Evolutionary conservation across 2,888 invertebrate genomes (phyloP).

Genomic region (Eurytoma adleriae): DNA sequence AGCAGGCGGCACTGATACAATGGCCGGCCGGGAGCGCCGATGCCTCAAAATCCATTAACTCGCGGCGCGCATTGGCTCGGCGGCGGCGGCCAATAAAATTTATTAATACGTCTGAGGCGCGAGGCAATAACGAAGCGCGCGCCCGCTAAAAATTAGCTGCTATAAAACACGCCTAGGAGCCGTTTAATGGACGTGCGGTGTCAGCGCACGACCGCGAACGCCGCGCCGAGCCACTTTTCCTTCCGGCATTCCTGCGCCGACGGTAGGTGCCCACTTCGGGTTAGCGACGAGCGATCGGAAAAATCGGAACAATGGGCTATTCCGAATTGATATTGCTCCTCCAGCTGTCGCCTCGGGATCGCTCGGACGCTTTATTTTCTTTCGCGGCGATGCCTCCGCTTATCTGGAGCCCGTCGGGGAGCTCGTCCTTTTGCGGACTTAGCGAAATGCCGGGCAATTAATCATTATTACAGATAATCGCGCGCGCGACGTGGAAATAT

Average conservation of each 20-base stretch:
- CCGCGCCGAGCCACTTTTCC: conserved; percentile 60
- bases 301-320: conserved; percentile 38
- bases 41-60: conserved; percentile 73
- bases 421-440: too few species aligned
- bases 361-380: not conserved
- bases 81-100: conserved; percentile 69
- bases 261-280: conserved; percentile 29
- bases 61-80: conserved; percentile 53
- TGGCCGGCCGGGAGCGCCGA: conserved; percentile 50
- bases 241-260: conserved; percentile 65
- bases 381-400: too few species aligned
- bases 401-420: too few species aligned
- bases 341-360: not conserved
- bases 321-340: not conserved
- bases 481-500: too few species aligned
- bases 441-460: too few species aligned
- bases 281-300: not conserved
- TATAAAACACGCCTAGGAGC: conserved; percentile 64
- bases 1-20: conserved; percentile 24
- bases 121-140: conserved; percentile 68
- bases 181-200: conserved; percentile 65
- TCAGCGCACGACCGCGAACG: conserved; percentile 53
- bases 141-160: conserved; percentile 61
- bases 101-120: conserved; percentile 69
- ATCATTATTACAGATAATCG: too few species aligned